Evolutionary conservation across 2,113 vertebrate genomes (phyloP).

Genomic region (Calyptomena viridis): DNA sequence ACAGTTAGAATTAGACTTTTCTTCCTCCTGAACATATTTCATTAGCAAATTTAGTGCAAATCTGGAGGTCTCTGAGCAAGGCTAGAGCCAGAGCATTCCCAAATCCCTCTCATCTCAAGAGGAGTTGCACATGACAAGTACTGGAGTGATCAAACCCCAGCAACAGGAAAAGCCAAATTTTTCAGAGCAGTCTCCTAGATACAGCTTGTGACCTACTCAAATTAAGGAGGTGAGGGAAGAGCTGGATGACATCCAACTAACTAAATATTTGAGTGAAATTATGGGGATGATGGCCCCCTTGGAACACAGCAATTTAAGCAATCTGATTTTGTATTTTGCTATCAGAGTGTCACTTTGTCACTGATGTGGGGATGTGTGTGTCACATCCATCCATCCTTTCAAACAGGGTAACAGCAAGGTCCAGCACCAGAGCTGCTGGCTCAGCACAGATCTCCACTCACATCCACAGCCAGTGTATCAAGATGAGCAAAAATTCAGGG

Average conservation of each 20-base stretch:
- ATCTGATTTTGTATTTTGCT: neutral
- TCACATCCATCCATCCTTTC: neutral
- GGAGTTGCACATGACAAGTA: neutral
- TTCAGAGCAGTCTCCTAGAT: neutral
- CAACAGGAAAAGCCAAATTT: neutral
- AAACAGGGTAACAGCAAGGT: neutral
- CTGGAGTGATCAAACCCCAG: neutral
- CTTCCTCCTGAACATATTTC: neutral
- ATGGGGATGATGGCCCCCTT: rapidly evolving
- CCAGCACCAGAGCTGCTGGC: neutral
- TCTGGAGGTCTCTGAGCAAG: neutral
- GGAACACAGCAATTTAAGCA: neutral
- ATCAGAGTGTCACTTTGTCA: rapidly evolving
- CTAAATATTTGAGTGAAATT: neutral
- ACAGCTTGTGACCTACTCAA: neutral
- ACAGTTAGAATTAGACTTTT: neutral
- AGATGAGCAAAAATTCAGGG: neutral
- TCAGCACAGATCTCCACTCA: neutral
- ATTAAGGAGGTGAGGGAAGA: neutral
- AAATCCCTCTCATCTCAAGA: neutral
- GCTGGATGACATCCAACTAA: neutral
- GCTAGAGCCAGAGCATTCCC: neutral
- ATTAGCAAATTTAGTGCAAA: neutral
- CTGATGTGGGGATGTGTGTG: neutral
- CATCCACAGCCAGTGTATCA: neutral